Conservation (phyloP, 2,888 invertebrate species). For the Parasteatoda lunata region DNA sequence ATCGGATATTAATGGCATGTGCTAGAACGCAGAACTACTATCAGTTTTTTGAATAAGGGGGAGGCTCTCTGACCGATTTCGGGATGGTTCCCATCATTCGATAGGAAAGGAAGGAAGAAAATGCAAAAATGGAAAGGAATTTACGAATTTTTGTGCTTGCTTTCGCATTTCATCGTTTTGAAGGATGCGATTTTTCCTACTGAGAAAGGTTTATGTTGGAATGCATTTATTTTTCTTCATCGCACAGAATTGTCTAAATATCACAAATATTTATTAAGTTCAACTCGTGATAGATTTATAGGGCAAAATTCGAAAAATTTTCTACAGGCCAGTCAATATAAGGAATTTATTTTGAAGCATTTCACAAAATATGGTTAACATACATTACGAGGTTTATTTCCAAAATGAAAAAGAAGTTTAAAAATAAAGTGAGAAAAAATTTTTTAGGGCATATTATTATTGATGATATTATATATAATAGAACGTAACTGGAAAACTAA, state of each 20-base stretch:
- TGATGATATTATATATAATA: too few species aligned
- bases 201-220: not conserved
- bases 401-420: too few species aligned
- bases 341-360: too few species aligned
- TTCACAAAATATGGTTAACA: too few species aligned
- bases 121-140: not conserved
- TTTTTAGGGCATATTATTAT: too few species aligned
- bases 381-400: too few species aligned
- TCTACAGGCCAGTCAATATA: too few species aligned
- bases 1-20: conserved; percentile 62
- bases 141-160: conserved; percentile 1
- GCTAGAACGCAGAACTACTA: conserved; percentile 37
- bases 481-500: too few species aligned
- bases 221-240: not conserved
- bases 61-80: conserved; percentile 33
- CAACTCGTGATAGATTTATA: too few species aligned
- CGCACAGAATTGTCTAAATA: not conserved
- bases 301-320: too few species aligned
- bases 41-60: conserved; percentile 7
- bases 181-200: not conserved
- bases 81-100: conserved; percentile 17
- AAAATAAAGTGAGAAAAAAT: too few species aligned
- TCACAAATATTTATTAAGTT: too few species aligned
- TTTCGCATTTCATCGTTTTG: not conserved
- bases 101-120: not conserved